Percentiles rank a stretch among this genome's conserved stretches.
These are phyloP conservation scores for Hydrotaea diabolus DNA, from an alignment of 2,888 invertebrate genomes.

Conservation along the genomic window DNA sequence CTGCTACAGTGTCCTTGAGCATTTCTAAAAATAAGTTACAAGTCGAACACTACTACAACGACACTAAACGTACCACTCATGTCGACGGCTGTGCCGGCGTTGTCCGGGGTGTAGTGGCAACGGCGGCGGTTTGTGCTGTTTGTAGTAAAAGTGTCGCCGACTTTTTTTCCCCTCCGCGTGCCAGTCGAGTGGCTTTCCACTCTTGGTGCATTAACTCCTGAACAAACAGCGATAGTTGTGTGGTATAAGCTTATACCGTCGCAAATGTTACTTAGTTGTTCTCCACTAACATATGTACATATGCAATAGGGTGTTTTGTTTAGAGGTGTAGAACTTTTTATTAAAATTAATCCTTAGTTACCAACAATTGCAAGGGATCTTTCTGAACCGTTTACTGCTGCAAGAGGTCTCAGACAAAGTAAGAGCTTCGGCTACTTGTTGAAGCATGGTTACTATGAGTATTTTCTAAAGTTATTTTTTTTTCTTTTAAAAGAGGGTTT, in stretches of 20 bases:
- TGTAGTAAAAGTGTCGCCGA: slow-evolving; percentile 48
- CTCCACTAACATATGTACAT: neutral
- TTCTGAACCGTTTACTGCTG: no score
- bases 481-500: no score
- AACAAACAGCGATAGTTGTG: slow-evolving; percentile 30
- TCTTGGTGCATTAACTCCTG: slow-evolving; percentile 43
- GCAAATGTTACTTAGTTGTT: slow-evolving; percentile 13
- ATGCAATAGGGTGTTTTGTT: no score
- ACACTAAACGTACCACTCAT: neutral
- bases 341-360: no score
- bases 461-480: no score
- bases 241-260: slow-evolving; percentile 27
- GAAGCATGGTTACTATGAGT: no score
- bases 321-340: no score
- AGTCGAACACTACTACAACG: slow-evolving; percentile 1
- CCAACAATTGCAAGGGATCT: no score
- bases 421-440: no score
- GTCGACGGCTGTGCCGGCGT: neutral
- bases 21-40: slow-evolving; percentile 38
- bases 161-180: no score
- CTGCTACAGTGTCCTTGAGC: slow-evolving; percentile 52
- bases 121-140: neutral
- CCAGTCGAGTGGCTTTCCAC: neutral
- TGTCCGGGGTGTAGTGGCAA: neutral
- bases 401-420: no score